These are phyloP conservation scores for Drosophila mulleri DNA, from an alignment of 2,888 invertebrate genomes.

Conservation along the genomic window DNA sequence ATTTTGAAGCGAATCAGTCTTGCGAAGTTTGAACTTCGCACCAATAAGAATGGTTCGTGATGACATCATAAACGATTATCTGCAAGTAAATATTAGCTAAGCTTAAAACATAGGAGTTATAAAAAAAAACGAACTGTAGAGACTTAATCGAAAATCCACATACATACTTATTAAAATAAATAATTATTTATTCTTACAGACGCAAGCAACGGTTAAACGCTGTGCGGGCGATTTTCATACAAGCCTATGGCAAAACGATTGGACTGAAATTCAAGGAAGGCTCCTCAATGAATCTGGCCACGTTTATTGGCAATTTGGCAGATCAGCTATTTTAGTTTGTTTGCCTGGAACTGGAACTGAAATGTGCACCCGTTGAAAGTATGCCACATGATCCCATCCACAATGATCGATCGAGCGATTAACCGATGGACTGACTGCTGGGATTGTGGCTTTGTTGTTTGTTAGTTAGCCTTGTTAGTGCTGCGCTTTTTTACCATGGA, in stretches of 20 bases:
- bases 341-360: conserved; percentile 2
- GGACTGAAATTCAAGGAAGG: conserved; percentile 84
- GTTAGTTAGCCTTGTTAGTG: conserved; percentile 57
- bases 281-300: conserved; percentile 78
- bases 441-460: conserved; percentile 65
- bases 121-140: too few relatives aligned
- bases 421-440: conserved; percentile 20
- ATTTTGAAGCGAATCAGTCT: too few relatives aligned
- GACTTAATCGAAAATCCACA: too few relatives aligned
- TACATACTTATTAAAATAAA: too few relatives aligned
- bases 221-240: conserved; percentile 82
- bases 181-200: conserved; percentile 51
- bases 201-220: conserved; percentile 82
- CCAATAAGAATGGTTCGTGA: too few relatives aligned
- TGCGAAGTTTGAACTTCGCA: too few relatives aligned
- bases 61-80: too few relatives aligned
- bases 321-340: conserved; percentile 73
- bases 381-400: conserved; percentile 38
- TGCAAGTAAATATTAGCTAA: too few relatives aligned
- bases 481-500: conserved; percentile 58
- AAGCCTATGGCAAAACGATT: conserved; percentile 81
- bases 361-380: conserved; percentile 33
- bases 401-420: conserved; percentile 21
- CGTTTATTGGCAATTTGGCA: conserved; percentile 80
- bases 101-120: too few relatives aligned